A percentile compares a stretch with the other conserved stretches of the same genome.
Evolutionary conservation across 2,113 vertebrate species (phyloP).

Genomic region (Sclerurus mexicanus): DNA sequence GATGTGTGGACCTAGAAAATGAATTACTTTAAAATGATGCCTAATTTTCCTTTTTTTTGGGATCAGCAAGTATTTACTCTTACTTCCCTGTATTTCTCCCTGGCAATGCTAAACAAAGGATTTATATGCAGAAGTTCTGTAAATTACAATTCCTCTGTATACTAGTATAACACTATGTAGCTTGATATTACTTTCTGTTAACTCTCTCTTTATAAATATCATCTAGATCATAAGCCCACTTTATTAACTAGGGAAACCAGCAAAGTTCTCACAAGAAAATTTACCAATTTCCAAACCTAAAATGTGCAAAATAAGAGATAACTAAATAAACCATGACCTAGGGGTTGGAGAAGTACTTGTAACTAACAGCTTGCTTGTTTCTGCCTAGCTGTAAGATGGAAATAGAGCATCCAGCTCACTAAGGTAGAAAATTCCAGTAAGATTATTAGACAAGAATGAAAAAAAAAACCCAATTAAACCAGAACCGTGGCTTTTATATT

Average conservation of each 20-base stretch:
- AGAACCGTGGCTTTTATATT: neutral
- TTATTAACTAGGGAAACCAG: neutral
- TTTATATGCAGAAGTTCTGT: neutral
- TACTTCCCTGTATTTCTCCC: neutral
- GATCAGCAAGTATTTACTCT: neutral
- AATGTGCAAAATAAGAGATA: neutral
- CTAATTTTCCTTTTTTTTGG: neutral
- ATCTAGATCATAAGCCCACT: neutral
- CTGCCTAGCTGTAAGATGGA: neutral
- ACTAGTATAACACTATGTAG: neutral
- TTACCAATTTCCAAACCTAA: neutral
- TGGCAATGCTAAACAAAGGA: neutral
- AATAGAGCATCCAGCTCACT: neutral
- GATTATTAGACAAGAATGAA: neutral
- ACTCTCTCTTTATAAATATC: neutral
- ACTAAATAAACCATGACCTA: neutral
- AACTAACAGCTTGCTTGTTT: neutral
- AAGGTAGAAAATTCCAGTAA: neutral
- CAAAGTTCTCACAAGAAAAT: neutral
- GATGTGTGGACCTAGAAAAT: neutral
- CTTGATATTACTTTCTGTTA: neutral
- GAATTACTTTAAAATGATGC: neutral
- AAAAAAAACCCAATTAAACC: neutral
- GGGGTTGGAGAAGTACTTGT: neutral
- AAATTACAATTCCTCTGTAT: accelerated